phyloP scores from a whole-genome alignment of 2,113 vertebrate genomes.

The Hypanus sabinus region DNA sequence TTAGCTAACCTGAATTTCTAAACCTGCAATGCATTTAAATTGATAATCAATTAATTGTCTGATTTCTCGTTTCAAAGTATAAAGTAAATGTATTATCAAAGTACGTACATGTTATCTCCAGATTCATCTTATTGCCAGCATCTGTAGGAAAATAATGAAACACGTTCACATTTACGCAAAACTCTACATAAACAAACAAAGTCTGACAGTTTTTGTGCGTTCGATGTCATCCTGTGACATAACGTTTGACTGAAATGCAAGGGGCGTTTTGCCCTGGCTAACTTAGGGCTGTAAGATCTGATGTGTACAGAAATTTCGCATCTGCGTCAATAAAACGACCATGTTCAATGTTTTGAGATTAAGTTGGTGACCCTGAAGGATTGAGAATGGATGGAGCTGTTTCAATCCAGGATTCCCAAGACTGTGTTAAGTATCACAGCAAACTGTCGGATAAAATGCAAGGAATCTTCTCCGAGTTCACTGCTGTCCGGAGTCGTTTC shows the following conservation, averaged over 20 bases:
- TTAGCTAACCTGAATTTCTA: not conserved
- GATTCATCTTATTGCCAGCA: too few relatives aligned
- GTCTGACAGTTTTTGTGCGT: too few relatives aligned
- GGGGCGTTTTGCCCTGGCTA: not conserved
- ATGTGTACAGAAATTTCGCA: not conserved
- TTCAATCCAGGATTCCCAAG: not conserved
- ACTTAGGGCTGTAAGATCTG: not conserved
- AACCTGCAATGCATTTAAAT: not conserved
- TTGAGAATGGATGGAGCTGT: not conserved
- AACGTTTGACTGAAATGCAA: not conserved
- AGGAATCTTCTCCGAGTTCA: not conserved
- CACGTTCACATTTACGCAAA: too few relatives aligned
- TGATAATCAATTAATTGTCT: not conserved
- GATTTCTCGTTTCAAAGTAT: not conserved
- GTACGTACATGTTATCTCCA: too few relatives aligned
- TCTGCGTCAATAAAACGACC: not conserved
- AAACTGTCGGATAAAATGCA: not conserved
- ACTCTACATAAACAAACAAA: too few relatives aligned
- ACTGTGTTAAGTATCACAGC: not conserved
- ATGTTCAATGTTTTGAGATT: not conserved
- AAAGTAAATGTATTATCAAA: too few relatives aligned
- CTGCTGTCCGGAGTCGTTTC: not conserved
- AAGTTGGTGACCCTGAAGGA: not conserved
- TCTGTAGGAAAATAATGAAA: too few relatives aligned
- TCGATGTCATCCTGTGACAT: not conserved